A percentile compares a stretch with the other conserved stretches of the same genome.
phyloP scores from a whole-genome alignment of 2,113 vertebrate genomes.

The Seriola dumerili region DNA sequence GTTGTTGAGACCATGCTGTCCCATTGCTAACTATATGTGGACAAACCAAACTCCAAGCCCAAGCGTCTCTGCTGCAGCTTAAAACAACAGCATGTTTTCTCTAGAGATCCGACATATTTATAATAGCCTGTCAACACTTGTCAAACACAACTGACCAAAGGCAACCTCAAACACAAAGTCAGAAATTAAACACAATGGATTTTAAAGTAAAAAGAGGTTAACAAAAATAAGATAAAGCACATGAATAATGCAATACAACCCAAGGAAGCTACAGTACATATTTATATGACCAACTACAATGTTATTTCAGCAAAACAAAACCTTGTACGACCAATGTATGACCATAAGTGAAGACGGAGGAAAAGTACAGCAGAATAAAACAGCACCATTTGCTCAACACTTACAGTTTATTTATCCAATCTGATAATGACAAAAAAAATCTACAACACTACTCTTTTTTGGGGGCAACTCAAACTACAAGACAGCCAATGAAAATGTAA shows the following conservation, averaged over 20 bases:
- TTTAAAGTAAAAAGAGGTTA: slow-evolving; percentile 39
- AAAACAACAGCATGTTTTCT: slow-evolving; percentile 55
- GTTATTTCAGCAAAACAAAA: slow-evolving; percentile 19
- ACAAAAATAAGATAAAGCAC: slow-evolving; percentile 32
- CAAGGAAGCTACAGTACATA: not conserved
- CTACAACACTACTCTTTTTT: not conserved
- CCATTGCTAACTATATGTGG: slow-evolving; percentile 39
- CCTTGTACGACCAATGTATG: not conserved
- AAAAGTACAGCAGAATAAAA: not conserved
- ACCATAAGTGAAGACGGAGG: not conserved
- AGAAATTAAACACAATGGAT: slow-evolving; percentile 46
- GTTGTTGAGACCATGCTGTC: slow-evolving; percentile 39
- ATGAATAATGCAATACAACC: slow-evolving; percentile 19
- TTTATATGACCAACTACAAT: not conserved
- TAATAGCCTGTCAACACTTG: slow-evolving; percentile 56
- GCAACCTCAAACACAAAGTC: slow-evolving; percentile 30
- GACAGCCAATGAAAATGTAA: not conserved
- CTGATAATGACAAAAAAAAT: no score
- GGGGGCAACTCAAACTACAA: not conserved
- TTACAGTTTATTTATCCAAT: no score
- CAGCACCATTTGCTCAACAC: no score
- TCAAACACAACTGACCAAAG: slow-evolving; percentile 42
- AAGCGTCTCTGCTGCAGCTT: slow-evolving; percentile 11
- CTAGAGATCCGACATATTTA: slow-evolving; percentile 46
- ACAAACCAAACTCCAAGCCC: slow-evolving; percentile 43